Conservation (phyloP, 2,797 vertebrate species). For the Apogon hyalosoma region DNA sequence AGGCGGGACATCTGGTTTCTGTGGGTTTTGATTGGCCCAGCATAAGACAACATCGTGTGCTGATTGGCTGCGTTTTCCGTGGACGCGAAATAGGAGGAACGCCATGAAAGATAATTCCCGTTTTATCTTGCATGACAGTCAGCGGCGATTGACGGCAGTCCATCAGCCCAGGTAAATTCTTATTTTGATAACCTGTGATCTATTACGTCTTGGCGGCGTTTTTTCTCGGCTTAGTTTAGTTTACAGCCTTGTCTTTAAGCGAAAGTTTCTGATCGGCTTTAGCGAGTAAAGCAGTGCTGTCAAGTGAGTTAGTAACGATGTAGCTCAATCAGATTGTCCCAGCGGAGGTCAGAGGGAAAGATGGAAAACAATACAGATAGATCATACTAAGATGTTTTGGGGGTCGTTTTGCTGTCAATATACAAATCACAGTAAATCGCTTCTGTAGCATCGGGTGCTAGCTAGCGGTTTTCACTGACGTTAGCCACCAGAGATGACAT, state of each 20-base stretch:
- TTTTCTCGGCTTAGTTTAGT: too few relatives aligned
- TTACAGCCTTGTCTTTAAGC: not conserved
- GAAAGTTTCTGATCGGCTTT: not conserved
- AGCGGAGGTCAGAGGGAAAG: conserved; percentile 52
- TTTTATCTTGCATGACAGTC: conserved; percentile 65
- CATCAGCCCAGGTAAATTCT: conserved; percentile 72
- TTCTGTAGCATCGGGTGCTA: conserved; percentile 22
- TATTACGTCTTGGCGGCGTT: not conserved
- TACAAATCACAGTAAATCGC: not conserved
- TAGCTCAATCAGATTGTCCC: not conserved
- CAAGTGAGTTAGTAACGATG: conserved; percentile 24
- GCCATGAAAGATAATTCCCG: conserved; percentile 51
- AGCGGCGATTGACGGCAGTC: conserved; percentile 62
- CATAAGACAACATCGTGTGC: fast-evolving
- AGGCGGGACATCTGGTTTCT: not conserved
- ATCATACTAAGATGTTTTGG: not conserved
- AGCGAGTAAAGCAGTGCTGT: not conserved
- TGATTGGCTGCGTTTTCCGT: conserved; percentile 57
- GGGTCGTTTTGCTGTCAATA: not conserved
- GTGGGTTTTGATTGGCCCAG: conserved; percentile 54
- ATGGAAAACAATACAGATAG: not conserved
- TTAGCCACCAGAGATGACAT: conserved; percentile 39
- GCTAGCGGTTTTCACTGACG: conserved; percentile 27
- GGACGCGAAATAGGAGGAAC: conserved; percentile 46
- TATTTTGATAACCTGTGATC: not conserved